Conservation (phyloP, 2,113 vertebrate species). For the Laticauda laticaudata region DNA sequence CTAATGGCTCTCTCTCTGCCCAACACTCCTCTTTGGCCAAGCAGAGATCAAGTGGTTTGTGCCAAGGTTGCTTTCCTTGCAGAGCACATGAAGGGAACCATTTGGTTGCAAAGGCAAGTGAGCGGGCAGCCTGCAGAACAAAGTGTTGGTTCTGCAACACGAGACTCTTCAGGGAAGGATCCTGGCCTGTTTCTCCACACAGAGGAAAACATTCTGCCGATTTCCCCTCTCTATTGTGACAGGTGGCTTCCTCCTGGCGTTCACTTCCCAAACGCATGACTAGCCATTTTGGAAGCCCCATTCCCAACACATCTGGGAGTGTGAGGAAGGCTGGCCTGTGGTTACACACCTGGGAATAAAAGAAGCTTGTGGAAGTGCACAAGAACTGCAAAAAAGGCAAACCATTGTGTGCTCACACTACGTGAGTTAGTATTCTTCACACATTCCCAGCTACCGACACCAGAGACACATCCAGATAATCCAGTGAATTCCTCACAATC, state of each 20-base stretch:
- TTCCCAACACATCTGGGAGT: background rate
- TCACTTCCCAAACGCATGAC: background rate
- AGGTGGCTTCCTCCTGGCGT: background rate
- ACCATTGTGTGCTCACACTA: background rate
- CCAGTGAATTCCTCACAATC: background rate
- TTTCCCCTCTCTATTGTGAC: background rate
- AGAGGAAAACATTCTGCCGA: background rate
- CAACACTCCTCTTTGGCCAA: background rate
- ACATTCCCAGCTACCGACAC: background rate
- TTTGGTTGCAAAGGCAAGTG: background rate
- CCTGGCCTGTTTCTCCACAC: background rate
- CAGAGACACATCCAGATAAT: slow-evolving; percentile 11
- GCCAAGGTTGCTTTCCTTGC: background rate
- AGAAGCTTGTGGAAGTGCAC: background rate
- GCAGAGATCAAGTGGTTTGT: no score
- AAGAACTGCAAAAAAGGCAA: background rate
- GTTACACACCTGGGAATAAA: background rate
- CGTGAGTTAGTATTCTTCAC: slow-evolving; percentile 23
- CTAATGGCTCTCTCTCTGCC: background rate
- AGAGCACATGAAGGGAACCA: background rate
- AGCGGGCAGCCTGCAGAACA: background rate
- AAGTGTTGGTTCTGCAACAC: background rate
- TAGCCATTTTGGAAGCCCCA: background rate
- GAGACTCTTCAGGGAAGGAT: background rate
- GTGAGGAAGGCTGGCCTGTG: background rate